phyloP scores from a whole-genome alignment of 1,140 invertebrate species.

The Drosophila pseudoobscura region DNA sequence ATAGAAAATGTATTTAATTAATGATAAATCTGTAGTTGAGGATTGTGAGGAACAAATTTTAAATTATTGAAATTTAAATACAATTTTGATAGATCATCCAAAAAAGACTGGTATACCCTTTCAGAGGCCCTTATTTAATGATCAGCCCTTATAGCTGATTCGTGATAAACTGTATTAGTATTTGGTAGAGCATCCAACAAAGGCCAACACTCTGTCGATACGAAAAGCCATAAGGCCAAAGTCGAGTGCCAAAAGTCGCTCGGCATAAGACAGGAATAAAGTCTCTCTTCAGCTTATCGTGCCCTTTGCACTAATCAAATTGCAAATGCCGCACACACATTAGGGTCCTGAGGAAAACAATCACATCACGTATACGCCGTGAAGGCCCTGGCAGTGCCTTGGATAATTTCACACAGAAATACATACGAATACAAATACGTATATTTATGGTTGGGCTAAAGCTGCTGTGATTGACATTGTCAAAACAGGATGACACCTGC shows the following conservation, averaged over 20 bases:
- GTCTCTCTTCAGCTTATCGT: neutral
- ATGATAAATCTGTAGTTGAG: no score
- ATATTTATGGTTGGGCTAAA: no score
- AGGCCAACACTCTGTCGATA: slow-evolving; percentile 1
- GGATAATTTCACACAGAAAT: no score
- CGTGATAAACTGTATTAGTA: no score
- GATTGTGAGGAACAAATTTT: no score
- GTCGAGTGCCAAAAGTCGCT: slow-evolving; percentile 23
- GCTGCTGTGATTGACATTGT: slow-evolving; percentile 1
- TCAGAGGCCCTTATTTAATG: no score
- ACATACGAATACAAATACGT: no score
- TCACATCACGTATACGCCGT: slow-evolving; percentile 32
- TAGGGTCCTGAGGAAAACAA: slow-evolving; percentile 33
- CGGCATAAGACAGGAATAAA: neutral
- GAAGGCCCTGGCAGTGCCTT: neutral
- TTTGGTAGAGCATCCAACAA: slow-evolving; percentile 5
- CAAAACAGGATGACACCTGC: slow-evolving; percentile 10
- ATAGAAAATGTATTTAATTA: no score
- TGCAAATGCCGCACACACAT: slow-evolving; percentile 35
- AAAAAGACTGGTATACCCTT: no score
- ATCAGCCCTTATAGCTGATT: no score
- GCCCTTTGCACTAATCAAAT: slow-evolving; percentile 46
- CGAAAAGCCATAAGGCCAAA: slow-evolving; percentile 12
- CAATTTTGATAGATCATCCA: no score
- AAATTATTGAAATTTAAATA: no score